phyloP scores from a whole-genome alignment of 2,113 vertebrate genomes.

The Chiloscyllium plagiosum region DNA sequence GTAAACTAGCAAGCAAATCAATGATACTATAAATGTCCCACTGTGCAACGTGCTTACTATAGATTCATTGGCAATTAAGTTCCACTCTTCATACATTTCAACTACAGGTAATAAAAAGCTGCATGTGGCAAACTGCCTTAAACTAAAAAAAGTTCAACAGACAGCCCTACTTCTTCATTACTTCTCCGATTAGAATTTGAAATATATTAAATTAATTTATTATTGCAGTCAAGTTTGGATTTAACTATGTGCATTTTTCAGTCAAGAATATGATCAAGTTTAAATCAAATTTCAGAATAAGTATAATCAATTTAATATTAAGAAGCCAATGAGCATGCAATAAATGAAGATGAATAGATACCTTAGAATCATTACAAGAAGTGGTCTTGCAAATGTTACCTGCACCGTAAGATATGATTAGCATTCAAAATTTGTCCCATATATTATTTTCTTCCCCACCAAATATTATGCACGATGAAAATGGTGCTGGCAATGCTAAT shows the following conservation, averaged over 20 bases:
- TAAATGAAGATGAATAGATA: neutral
- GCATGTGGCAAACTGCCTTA: slow-evolving; percentile 3
- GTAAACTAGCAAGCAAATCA: slow-evolving; percentile 27
- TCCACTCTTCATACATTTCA: slow-evolving; percentile 26
- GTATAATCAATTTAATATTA: neutral
- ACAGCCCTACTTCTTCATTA: neutral
- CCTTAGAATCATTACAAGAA: neutral
- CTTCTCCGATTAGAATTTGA: neutral
- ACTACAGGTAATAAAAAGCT: slow-evolving; percentile 28
- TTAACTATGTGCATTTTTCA: neutral
- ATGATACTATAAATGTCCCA: slow-evolving; percentile 20
- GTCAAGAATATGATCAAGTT: neutral
- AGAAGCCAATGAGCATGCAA: neutral
- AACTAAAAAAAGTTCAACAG: slow-evolving; percentile 1
- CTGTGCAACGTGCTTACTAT: slow-evolving; percentile 30
- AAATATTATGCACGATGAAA: neutral
- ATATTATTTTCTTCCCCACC: neutral
- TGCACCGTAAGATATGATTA: neutral
- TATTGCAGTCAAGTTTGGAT: slow-evolving; percentile 16
- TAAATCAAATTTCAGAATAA: neutral
- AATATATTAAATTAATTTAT: neutral
- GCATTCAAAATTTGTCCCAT: neutral
- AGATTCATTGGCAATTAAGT: slow-evolving; percentile 33
- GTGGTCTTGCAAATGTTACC: neutral
- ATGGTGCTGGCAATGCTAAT: neutral